A percentile compares a stretch with the other conserved stretches of the same genome.
Conservation (phyloP, 2,888 invertebrate genomes). For the Tetragnatha montana region DNA sequence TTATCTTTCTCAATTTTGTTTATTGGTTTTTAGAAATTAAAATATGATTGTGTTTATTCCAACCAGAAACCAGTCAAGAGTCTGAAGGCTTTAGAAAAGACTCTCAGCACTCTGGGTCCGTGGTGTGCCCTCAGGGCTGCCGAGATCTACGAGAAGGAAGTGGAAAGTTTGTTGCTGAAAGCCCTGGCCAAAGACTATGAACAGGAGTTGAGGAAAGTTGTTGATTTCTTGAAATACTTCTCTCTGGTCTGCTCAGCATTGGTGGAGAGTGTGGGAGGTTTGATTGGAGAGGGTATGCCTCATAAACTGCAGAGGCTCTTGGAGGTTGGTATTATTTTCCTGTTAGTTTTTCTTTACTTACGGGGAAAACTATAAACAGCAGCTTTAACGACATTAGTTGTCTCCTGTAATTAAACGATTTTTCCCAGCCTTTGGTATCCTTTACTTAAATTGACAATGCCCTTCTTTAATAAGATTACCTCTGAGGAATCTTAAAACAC, state of each 20-base stretch:
- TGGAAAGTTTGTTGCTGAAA: conserved; percentile 82
- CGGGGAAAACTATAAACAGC: no score
- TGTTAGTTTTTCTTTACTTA: no score
- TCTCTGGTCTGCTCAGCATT: neutral
- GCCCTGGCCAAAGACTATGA: neutral
- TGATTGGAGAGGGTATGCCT: conserved; percentile 74
- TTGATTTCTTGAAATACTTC: conserved; percentile 16
- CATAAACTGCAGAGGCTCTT: conserved; percentile 56
- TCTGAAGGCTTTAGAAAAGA: conserved; percentile 23
- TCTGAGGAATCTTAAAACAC: no score
- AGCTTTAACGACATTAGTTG: no score
- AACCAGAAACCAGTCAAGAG: conserved; percentile 32
- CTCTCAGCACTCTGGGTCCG: conserved; percentile 81
- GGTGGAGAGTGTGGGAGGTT: neutral
- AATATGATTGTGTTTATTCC: neutral
- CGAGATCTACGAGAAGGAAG: conserved; percentile 83
- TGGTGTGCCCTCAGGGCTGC: conserved; percentile 95
- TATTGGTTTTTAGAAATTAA: no score
- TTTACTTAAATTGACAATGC: no score
- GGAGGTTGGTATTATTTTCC: neutral
- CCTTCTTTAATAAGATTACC: no score
- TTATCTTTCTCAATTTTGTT: no score
- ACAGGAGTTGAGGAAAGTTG: neutral
- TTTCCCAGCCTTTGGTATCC: no score
- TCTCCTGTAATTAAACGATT: no score